Evolutionary conservation across 2,113 vertebrate species (phyloP).

Genomic region (Pluvialis apricaria): DNA sequence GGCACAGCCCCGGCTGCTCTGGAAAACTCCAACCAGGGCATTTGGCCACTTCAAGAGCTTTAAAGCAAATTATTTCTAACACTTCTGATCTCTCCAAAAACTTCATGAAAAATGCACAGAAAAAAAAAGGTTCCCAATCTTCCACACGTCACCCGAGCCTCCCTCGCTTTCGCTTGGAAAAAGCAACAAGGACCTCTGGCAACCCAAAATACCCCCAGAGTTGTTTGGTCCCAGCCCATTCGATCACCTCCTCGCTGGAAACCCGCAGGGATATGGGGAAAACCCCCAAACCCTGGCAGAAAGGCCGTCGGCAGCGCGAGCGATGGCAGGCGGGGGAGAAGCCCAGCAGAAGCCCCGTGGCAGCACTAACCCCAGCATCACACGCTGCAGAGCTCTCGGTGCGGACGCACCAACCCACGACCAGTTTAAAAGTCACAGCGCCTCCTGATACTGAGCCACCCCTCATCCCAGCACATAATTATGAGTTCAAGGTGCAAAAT

Average conservation of each 20-base stretch:
- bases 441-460: not conserved
- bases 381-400: not conserved
- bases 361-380: not conserved
- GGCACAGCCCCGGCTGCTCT: not conserved
- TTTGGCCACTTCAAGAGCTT: not conserved
- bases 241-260: accelerated
- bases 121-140: not conserved
- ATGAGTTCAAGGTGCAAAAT: not conserved
- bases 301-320: accelerated
- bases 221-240: not conserved
- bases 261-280: not conserved
- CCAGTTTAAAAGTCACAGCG: not conserved
- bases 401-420: not conserved
- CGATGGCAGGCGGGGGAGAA: not conserved
- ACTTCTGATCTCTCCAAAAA: not conserved
- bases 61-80: not conserved
- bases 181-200: not conserved
- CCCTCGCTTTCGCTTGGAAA: not conserved
- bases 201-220: not conserved
- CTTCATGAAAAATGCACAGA: not conserved
- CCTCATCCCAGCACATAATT: not conserved
- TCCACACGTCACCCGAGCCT: accelerated
- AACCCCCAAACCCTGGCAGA: not conserved
- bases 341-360: too few species aligned
- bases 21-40: not conserved